Conservation (phyloP, 2,113 vertebrate species). For the Carettochelys insculpta region DNA sequence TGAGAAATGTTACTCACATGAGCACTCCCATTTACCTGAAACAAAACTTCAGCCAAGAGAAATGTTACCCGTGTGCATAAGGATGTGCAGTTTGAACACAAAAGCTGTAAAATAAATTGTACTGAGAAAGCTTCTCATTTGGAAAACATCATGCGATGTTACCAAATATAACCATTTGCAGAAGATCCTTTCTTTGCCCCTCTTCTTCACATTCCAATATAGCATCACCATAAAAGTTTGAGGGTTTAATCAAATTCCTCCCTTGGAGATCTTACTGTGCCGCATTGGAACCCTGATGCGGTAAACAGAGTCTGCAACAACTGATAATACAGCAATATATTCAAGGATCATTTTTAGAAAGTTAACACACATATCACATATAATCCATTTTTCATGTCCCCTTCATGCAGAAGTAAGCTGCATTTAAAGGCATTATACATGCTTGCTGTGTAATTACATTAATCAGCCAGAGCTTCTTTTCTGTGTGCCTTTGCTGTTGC, state of each 20-base stretch:
- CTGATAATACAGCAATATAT: constrained; percentile 9
- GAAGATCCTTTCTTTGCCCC: neutral
- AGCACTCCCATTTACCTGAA: neutral
- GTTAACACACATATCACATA: constrained; percentile 55
- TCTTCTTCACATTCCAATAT: neutral
- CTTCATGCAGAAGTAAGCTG: constrained; percentile 74
- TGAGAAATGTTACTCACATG: neutral
- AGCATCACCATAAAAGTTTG: neutral
- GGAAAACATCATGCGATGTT: neutral
- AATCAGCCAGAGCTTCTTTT: constrained; percentile 75
- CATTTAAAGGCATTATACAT: constrained; percentile 75
- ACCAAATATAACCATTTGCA: neutral
- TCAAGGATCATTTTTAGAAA: constrained; percentile 61
- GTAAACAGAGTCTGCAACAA: neutral
- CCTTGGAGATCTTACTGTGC: neutral
- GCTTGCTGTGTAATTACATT: constrained; percentile 79
- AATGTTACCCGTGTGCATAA: neutral
- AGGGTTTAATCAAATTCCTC: neutral
- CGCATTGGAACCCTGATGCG: neutral
- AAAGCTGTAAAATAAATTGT: neutral
- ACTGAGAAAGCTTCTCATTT: neutral
- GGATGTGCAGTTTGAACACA: neutral
- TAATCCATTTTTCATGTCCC: constrained; percentile 68
- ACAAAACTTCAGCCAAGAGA: neutral
- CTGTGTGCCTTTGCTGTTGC: constrained; percentile 74